Evolutionary conservation across 2,888 invertebrate species (phyloP).

Genomic region (Yponomeuta evonymella): DNA sequence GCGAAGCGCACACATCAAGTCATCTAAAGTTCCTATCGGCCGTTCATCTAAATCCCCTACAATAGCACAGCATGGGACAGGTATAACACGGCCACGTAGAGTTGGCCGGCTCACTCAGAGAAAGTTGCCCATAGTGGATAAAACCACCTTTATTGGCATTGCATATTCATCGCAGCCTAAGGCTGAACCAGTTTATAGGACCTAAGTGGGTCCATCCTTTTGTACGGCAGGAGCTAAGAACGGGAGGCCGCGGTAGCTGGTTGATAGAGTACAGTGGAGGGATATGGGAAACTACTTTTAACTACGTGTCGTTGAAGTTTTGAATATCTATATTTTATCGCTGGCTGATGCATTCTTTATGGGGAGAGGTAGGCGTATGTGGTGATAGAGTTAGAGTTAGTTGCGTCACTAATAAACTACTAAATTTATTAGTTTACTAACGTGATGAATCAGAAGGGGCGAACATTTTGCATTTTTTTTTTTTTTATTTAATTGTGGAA

Average conservation of each 20-base stretch:
- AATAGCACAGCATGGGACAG: constrained; percentile 3
- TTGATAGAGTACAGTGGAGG: constrained; percentile 22
- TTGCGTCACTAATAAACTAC: background rate
- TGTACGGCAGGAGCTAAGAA: background rate
- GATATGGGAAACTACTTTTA: constrained; percentile 15
- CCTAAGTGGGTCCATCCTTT: constrained; percentile 23
- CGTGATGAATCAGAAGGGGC: too few relatives aligned
- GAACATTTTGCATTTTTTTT: too few relatives aligned
- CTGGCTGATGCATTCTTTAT: background rate
- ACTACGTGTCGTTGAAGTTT: constrained; percentile 14
- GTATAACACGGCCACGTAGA: constrained; percentile 31
- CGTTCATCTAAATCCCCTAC: constrained; percentile 4
- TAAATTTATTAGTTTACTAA: too few relatives aligned
- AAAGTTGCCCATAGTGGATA: constrained; percentile 62
- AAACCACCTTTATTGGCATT: constrained; percentile 69
- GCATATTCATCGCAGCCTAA: constrained; percentile 68
- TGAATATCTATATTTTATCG: constrained; percentile 10
- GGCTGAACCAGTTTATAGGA: constrained; percentile 42
- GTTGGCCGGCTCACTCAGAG: constrained; percentile 38
- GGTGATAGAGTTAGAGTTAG: background rate
- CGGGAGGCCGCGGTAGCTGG: constrained; percentile 32
- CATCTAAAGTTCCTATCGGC: constrained; percentile 1
- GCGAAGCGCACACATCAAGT: background rate
- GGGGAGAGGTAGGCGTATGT: background rate
- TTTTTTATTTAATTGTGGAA: too few relatives aligned